These are phyloP conservation scores for Neoseiulus cucumeris DNA, from an alignment of 1,140 invertebrate genomes.

Conservation along the genomic window DNA sequence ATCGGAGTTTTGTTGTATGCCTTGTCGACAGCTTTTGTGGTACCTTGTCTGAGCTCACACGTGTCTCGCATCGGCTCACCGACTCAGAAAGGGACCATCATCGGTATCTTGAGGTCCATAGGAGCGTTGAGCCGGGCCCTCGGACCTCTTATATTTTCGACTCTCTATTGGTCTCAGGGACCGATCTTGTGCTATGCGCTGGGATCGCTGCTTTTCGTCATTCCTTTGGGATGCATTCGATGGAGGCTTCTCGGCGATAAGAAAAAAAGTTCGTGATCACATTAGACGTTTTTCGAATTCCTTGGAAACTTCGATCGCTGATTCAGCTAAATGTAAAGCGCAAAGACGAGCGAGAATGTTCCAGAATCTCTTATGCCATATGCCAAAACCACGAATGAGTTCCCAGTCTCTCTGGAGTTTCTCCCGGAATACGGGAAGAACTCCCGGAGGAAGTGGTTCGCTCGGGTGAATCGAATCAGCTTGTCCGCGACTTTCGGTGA, in stretches of 20 bases:
- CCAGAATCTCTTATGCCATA: no score
- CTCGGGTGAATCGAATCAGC: no score
- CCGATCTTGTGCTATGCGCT: neutral
- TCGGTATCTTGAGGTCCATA: conserved; percentile 79
- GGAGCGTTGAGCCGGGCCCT: conserved; percentile 77
- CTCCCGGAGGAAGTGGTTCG: no score
- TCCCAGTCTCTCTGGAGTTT: no score
- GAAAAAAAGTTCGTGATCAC: no score
- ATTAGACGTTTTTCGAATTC: no score
- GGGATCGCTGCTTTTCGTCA: neutral
- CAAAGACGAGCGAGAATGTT: no score
- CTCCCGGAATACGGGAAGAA: no score
- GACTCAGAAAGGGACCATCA: conserved; percentile 70
- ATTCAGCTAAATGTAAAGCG: no score
- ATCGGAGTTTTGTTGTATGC: conserved; percentile 66
- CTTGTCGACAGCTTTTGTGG: conserved; percentile 74
- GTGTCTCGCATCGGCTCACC: conserved; percentile 56
- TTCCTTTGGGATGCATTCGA: conserved; percentile 16
- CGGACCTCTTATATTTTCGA: conserved; percentile 65
- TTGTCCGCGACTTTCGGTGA: no score
- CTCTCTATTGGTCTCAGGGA: conserved; percentile 14
- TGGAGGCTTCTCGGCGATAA: conserved; percentile 15
- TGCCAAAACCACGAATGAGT: no score
- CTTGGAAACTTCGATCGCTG: no score
- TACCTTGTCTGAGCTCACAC: conserved; percentile 76